Evolutionary conservation across 1,140 invertebrate genomes (phyloP).

Genomic region (Arion vulgaris): DNA sequence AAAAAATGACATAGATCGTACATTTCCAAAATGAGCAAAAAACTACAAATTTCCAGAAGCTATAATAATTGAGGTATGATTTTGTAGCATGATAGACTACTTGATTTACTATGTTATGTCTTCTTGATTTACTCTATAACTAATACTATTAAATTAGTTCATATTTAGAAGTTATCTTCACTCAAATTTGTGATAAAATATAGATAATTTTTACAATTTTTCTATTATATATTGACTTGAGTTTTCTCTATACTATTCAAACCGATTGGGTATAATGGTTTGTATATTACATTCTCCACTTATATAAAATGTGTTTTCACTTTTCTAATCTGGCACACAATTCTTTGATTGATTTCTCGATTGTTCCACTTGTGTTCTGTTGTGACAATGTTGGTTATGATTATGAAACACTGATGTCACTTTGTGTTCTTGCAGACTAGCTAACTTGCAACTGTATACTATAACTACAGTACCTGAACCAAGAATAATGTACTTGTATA

Average conservation of each 20-base stretch:
- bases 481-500: background rate
- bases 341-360: background rate
- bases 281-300: background rate
- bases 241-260: background rate
- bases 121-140: too few relatives aligned
- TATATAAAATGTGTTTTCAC: background rate
- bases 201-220: too few relatives aligned
- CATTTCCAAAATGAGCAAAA: too few relatives aligned
- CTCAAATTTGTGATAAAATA: too few relatives aligned
- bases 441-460: background rate
- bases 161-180: too few relatives aligned
- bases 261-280: background rate
- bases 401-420: background rate
- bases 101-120: too few relatives aligned
- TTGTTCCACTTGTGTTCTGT: background rate
- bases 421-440: background rate
- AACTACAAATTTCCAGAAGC: too few relatives aligned
- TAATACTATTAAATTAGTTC: too few relatives aligned
- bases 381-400: background rate
- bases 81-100: too few relatives aligned
- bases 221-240: background rate
- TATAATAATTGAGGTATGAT: too few relatives aligned
- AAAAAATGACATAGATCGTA: too few relatives aligned
- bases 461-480: background rate
- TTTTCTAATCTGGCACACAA: background rate